Evolutionary conservation across 2,888 invertebrate species (phyloP), one percentile per base, ranked within the genome.

Genomic region (Apamea anceps): DNA sequence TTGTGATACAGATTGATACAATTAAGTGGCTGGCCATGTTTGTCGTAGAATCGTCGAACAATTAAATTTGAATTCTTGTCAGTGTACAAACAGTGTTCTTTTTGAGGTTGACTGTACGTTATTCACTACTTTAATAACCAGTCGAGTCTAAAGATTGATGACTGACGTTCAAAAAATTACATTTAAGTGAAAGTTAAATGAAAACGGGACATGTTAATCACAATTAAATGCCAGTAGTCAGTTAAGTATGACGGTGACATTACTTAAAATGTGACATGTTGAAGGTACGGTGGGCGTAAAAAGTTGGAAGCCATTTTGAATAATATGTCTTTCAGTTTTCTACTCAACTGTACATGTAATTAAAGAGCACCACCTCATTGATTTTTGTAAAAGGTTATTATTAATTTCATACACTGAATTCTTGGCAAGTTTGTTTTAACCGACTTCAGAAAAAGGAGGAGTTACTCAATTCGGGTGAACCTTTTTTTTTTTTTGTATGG

Each of bases 171-270:
- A 71, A 77, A 88, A 86, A 77, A 72, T 72, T 81, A 80, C 67
- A 83, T 81, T 80, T 78, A 77, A 85, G 89, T 90, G 89, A 89
- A 89, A 89, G 89, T 85, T 77, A 75, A 80, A 85, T 75, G 63
- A 81, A 81, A 87, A 83, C 72, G 82, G 85, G 76, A 87, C 88
- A 79, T 80, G 82, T 86, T 83, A 81, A 85, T 82, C 74, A 82
- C 77, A 83, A 84, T 82, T 87, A 87, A 89, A 89, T 86, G 86
- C 81, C 89, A 89, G 89, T 87, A 85, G 89, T 82, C 62, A 70
- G 72, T 57, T 79, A 74, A 76, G 86, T 84, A 81, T 89, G 82
- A 79, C 66, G 71, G 67, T 81, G 89, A 82, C 81, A 85, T 86
- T 87, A 77, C 71, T 89, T 80, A 82, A 75, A 66, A 84, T 73